Conservation (phyloP, 1,140 invertebrate genomes). For the Drosophila auraria region DNA sequence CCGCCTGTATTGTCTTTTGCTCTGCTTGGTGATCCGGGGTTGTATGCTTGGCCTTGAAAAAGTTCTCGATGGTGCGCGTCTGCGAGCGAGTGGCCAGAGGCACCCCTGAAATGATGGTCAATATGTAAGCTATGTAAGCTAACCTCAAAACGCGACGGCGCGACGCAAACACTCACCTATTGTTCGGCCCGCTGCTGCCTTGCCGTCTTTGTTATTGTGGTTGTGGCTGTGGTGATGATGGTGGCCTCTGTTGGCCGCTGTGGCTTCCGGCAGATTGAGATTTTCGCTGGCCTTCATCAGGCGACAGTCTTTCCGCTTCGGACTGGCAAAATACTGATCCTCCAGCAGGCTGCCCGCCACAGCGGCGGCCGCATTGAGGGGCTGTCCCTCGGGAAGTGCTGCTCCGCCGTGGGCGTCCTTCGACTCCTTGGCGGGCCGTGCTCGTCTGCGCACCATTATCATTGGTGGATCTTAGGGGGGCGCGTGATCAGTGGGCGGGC, state of each 20-base stretch:
- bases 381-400: conserved; percentile 23
- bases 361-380: conserved; percentile 39
- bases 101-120: conserved; percentile 59
- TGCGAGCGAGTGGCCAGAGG: conserved; percentile 79
- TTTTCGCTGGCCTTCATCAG: conserved; percentile 71
- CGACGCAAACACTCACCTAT: conserved; percentile 64
- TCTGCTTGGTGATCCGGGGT: conserved; percentile 39
- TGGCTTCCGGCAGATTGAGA: conserved; percentile 51
- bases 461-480: conserved; percentile 24
- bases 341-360: conserved; percentile 62
- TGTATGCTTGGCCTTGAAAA: conserved; percentile 68
- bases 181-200: conserved; percentile 58
- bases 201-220: conserved; percentile 40
- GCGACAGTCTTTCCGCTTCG: conserved; percentile 85
- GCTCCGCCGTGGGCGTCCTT: conserved; percentile 12
- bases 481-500: conserved; percentile 45
- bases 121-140: conserved; percentile 36
- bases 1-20: conserved; percentile 38
- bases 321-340: conserved; percentile 84
- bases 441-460: conserved; percentile 77
- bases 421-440: conserved; percentile 65
- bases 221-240: conserved; percentile 19
- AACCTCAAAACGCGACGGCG: conserved; percentile 59
- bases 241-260: conserved; percentile 37
- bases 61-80: conserved; percentile 81